phyloP scores from a whole-genome alignment of 1,140 invertebrate genomes.

The Halictus rubicundus region DNA sequence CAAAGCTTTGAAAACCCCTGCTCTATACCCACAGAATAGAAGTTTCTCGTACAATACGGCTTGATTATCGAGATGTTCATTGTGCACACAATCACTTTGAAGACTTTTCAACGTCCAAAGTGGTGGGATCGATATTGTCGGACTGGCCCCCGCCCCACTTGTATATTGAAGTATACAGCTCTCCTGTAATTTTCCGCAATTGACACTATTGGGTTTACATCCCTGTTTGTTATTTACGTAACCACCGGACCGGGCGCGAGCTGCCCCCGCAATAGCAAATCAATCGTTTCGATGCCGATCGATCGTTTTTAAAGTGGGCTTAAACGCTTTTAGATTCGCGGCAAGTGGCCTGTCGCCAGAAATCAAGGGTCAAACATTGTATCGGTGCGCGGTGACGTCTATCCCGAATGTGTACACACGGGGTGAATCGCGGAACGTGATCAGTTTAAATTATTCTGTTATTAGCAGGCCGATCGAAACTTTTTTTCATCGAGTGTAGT shows the following conservation, averaged over 20 bases:
- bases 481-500: too few relatives aligned
- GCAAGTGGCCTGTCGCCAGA: constrained; percentile 7
- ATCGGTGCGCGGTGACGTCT: neutral
- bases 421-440: too few relatives aligned
- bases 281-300: constrained; percentile 12
- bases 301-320: constrained; percentile 36
- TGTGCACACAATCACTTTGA: neutral
- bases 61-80: constrained; percentile 12
- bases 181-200: constrained; percentile 12
- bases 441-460: too few relatives aligned
- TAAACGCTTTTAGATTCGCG: constrained; percentile 3
- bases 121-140: too few relatives aligned
- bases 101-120: too few relatives aligned
- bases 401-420: too few relatives aligned
- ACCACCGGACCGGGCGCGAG: too few relatives aligned
- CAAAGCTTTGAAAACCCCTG: too few relatives aligned
- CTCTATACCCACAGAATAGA: neutral
- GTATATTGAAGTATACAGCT: too few relatives aligned
- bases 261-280: constrained; percentile 9
- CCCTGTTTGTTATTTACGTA: neutral
- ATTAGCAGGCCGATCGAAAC: too few relatives aligned
- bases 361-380: neutral
- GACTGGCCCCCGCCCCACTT: too few relatives aligned
- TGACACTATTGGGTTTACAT: neutral
- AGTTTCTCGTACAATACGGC: neutral